Evolutionary conservation across 92 coral and sea anemone species (phyloP), one percentile per base, ranked within the genome.

Genomic region (Montipora capitata): DNA sequence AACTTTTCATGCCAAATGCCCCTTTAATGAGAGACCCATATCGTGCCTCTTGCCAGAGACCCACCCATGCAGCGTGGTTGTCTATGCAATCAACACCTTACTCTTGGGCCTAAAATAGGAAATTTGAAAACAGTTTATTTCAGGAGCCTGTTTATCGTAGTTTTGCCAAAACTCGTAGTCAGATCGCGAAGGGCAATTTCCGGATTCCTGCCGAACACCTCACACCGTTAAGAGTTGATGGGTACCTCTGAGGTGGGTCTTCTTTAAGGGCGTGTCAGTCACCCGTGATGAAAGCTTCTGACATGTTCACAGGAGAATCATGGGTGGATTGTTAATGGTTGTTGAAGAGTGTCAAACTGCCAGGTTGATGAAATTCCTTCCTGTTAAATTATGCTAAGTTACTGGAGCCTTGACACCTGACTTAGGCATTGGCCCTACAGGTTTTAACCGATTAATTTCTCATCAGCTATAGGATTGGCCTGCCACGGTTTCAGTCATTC

Each of bases 201-300:
- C 77, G 85, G 85, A 81, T 15, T 52, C 67, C 70, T 81, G 18
- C 18, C 61, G 69, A 68, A 52, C 61, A 59, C 57, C 10, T 10
- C 57, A 52, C 16, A 8, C 65, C 7, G 75, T 64, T 12, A 61
- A 72, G 67, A 39, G 27, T 13, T 64, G 74, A 65, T 27, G 61
- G 63, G 84, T 43, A 35, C 66, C 85, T 68, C 77, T 68, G 85
- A 68, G 52, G 77, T 81, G 85, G 85, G 85, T 81, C 77, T 45
- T 42, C 15, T 45, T 48, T 18, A 52, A 48, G 51, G 85, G 77
- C 68, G 77, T 40, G 77, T 18, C 77, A 10, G 40, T 10, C 77
- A 52, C 66, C 75, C 76, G 39, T 54, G 85, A 81, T 68, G 85
- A 81, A 81, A 51, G 39, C 12, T 3, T 10, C 13, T 79, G 84